Conservation (phyloP, 2,113 vertebrate genomes). For the Atrichornis clamosus region DNA sequence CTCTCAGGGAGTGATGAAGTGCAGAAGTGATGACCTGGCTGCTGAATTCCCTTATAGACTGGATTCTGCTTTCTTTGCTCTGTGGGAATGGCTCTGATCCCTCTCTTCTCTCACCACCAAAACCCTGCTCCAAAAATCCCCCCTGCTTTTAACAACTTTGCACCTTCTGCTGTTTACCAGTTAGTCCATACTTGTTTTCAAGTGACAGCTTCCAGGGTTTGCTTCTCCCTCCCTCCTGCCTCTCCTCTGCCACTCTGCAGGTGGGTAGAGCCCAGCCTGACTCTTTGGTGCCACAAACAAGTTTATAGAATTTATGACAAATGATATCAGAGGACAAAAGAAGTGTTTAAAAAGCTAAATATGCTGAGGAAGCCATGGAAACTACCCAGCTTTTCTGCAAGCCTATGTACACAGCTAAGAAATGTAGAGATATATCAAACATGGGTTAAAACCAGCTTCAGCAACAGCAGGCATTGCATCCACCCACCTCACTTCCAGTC, state of each 20-base stretch:
- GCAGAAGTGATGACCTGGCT: background rate
- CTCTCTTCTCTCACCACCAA: background rate
- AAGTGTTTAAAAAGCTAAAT: background rate
- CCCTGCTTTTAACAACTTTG: background rate
- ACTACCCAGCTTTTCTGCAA: background rate
- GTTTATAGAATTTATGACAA: background rate
- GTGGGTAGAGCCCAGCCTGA: background rate
- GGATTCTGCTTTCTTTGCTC: background rate
- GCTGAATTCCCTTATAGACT: background rate
- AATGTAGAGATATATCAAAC: background rate
- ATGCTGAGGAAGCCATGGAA: background rate
- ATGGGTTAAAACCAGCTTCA: background rate
- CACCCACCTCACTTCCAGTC: slow-evolving; percentile 79
- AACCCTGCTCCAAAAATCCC: background rate
- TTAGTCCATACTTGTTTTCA: background rate
- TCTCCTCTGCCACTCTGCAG: background rate
- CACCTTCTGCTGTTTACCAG: background rate
- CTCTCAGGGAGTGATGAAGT: background rate
- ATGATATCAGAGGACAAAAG: background rate
- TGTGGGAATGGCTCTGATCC: background rate
- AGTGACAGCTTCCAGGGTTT: background rate
- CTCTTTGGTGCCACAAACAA: background rate
- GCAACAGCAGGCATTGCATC: background rate
- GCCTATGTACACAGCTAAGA: background rate
- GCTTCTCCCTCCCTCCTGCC: background rate